These are phyloP conservation scores for Tapirus terrestris DNA, from an alignment of 2,113 vertebrate species.

Conservation along the genomic window DNA sequence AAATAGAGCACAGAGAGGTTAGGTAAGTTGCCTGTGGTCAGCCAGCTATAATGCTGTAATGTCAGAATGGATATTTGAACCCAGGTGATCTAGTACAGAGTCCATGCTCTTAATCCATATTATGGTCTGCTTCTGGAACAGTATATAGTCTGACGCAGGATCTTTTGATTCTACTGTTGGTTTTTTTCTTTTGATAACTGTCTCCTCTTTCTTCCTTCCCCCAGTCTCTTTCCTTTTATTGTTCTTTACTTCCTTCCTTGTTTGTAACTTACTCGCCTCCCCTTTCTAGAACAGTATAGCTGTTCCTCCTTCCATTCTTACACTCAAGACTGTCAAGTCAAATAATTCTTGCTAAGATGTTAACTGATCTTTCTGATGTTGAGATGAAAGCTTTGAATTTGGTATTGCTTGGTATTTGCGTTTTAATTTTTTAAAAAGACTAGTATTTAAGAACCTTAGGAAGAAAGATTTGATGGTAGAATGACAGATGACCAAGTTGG, in stretches of 20 bases:
- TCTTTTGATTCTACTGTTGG: background rate
- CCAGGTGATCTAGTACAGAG: background rate
- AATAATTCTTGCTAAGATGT: background rate
- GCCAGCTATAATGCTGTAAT: background rate
- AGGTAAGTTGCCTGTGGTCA: background rate
- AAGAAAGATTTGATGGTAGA: background rate
- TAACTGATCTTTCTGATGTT: constrained; percentile 6
- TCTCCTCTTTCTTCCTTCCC: background rate
- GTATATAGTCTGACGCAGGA: background rate
- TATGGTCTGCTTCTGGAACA: background rate
- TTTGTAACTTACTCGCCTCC: background rate
- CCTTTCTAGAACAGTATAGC: background rate
- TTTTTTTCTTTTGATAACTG: background rate
- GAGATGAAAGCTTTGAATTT: background rate
- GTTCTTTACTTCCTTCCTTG: background rate
- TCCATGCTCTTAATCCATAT: background rate
- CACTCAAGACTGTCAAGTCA: background rate
- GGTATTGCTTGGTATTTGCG: background rate
- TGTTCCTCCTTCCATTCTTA: background rate
- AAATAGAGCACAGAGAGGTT: background rate
- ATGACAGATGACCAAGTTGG: background rate
- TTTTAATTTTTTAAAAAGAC: background rate
- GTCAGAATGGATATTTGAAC: background rate
- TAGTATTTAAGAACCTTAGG: background rate
- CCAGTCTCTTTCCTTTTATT: background rate